Base-by-base conservation (phyloP, 2,797 vertebrate genomes). In the Neoniphon sammara region DNA sequence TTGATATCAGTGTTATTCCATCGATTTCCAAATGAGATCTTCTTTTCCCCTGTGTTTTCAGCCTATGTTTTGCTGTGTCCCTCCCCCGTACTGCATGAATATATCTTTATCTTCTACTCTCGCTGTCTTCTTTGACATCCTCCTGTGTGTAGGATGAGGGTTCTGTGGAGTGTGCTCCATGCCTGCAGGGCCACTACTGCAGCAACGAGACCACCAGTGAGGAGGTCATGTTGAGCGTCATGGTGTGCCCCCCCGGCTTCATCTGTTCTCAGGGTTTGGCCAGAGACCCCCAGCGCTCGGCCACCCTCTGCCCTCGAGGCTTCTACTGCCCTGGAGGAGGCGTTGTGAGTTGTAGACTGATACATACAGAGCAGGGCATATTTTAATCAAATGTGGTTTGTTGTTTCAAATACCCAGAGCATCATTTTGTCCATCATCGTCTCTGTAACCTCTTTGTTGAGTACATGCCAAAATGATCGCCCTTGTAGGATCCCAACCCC, bases 101-200 rank as follows among this genome's bases (percentile, higher is more conserved):
- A 82, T 87, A 89, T 87, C 80, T 87, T 86, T 83, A 86, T 84
- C 84, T 82, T 88, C 46, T 60, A 60, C 72, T 79, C 68, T 54
- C 67, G 73, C 58, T 72, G 74, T 85, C 77, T 87, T 80, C 54
- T 70, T 81, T 82, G 42, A 49, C 12, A 2, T 44, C 85, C 46
- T 83, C 71, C 3, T 49, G 78, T 86, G 89, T 88, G 63, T 60
- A 98, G 97, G 96, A 96, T 17, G 88, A 89, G 6, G 95, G 95
- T 3, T 95, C 95, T 25, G 85, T 74, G 27, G 91, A 91, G 76
- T 98, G 97, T 78, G 87, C 73, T 0, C 92, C 94, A 0, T 98
- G 97, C 76, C 90, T 94, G 2, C 93, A 64, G 6, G 97, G 97
- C 36, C 94, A 97, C 89, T 96, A 95, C 88, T 97, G 97, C 85